Evolutionary conservation across 2,113 vertebrate species (phyloP).

Genomic region (Cyrtonyx montezumae): DNA sequence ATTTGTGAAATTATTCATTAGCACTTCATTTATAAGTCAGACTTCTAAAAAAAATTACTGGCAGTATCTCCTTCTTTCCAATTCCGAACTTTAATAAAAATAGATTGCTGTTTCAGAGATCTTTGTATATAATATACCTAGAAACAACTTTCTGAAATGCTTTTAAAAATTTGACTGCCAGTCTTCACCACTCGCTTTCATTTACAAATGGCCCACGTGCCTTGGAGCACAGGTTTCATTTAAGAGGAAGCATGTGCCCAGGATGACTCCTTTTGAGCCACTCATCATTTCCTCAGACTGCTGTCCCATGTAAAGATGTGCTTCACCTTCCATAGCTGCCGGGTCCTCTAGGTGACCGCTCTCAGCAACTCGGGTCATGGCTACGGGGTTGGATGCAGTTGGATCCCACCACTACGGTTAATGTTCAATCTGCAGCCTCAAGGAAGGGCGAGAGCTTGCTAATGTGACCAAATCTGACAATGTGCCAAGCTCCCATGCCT

Average conservation of each 20-base stretch:
- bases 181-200: neutral
- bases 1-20: slow-evolving; percentile 72
- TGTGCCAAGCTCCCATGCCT: neutral
- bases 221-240: neutral
- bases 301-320: neutral
- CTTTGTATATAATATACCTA: neutral
- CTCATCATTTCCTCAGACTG: neutral
- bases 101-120: slow-evolving; percentile 9
- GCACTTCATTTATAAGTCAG: slow-evolving; percentile 69
- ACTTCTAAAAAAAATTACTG: slow-evolving; percentile 48
- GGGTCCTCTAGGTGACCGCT: neutral
- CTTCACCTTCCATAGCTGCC: neutral
- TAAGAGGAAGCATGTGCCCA: neutral
- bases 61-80: slow-evolving; percentile 35
- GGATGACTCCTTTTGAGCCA: neutral
- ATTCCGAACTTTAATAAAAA: slow-evolving; percentile 45
- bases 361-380: neutral
- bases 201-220: neutral
- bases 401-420: neutral
- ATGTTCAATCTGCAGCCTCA: neutral
- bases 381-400: neutral
- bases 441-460: neutral
- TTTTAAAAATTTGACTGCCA: slow-evolving; percentile 2
- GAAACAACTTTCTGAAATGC: neutral
- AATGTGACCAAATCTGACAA: neutral